Evolutionary conservation across 2,888 invertebrate genomes (phyloP).

Genomic region (Polia nebulosa): DNA sequence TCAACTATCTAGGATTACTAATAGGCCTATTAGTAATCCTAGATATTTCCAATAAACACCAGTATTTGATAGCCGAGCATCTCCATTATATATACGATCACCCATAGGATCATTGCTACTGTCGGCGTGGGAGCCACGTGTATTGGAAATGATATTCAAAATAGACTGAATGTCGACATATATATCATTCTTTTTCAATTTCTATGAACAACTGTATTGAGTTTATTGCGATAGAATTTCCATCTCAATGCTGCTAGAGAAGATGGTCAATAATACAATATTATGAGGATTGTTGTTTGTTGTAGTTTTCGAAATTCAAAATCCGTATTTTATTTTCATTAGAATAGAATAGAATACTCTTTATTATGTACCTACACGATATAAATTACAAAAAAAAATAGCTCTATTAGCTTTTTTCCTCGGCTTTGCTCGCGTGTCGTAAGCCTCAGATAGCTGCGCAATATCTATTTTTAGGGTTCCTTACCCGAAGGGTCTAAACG

Average conservation of each 20-base stretch:
- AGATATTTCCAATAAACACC: conserved; percentile 17
- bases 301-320: too few species aligned
- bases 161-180: conserved; percentile 23
- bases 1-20: neutral
- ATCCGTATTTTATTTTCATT: too few species aligned
- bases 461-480: too few species aligned
- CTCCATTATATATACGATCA: neutral
- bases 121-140: conserved; percentile 16
- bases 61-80: conserved; percentile 6
- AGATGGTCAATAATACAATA: neutral
- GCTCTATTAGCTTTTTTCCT: too few species aligned
- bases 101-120: neutral
- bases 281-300: neutral
- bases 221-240: conserved; percentile 32
- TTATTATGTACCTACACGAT: too few species aligned
- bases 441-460: neutral
- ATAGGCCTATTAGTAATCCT: neutral
- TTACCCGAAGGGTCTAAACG: too few species aligned
- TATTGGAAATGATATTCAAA: conserved; percentile 34
- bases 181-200: conserved; percentile 44
- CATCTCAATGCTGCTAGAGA: conserved; percentile 21
- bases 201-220: conserved; percentile 27
- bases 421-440: too few species aligned
- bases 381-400: too few species aligned
- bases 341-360: too few species aligned